Conservation (phyloP, 2,113 vertebrate species). For the Cyprinodon tularosa region DNA sequence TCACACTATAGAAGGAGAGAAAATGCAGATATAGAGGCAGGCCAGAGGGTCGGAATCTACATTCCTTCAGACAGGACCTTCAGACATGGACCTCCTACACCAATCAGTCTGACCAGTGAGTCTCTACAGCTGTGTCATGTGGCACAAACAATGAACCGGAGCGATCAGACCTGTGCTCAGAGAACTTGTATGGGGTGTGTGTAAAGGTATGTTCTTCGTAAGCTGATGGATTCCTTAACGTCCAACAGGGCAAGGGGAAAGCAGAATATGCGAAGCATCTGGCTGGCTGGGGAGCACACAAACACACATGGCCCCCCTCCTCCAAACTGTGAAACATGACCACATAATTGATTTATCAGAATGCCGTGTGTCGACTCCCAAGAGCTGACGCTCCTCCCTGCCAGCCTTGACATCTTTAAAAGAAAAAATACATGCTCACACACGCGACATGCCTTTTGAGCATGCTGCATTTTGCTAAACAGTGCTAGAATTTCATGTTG, state of each 20-base stretch:
- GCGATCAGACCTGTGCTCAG: slow-evolving; percentile 39
- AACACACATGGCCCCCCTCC: slow-evolving; percentile 32
- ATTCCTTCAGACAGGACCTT: slow-evolving; percentile 9
- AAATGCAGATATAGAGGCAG: slow-evolving; percentile 2
- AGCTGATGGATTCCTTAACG: slow-evolving; percentile 67
- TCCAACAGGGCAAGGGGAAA: slow-evolving; percentile 51
- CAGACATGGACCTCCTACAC: slow-evolving; percentile 24
- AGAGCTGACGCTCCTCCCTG: slow-evolving; percentile 31
- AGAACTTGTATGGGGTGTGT: slow-evolving; percentile 34
- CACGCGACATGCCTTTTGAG: slow-evolving; percentile 16
- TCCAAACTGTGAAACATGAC: slow-evolving; percentile 66
- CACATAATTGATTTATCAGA: slow-evolving; percentile 76
- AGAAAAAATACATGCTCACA: slow-evolving; percentile 12
- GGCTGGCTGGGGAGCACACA: slow-evolving; percentile 44
- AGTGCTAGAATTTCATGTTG: slow-evolving; percentile 52
- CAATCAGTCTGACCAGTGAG: slow-evolving; percentile 9
- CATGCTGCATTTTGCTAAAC: neutral
- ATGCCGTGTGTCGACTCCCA: slow-evolving; percentile 52
- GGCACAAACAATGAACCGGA: slow-evolving; percentile 30
- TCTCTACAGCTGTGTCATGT: slow-evolving; percentile 36
- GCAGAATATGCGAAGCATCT: slow-evolving; percentile 78
- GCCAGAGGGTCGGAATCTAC: slow-evolving; percentile 14
- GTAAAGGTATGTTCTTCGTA: slow-evolving; percentile 66
- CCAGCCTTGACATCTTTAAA: slow-evolving; percentile 45
- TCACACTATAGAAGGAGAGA: neutral